phyloP scores from a whole-genome alignment of 2,113 vertebrate species.

The Nanger granti region DNA sequence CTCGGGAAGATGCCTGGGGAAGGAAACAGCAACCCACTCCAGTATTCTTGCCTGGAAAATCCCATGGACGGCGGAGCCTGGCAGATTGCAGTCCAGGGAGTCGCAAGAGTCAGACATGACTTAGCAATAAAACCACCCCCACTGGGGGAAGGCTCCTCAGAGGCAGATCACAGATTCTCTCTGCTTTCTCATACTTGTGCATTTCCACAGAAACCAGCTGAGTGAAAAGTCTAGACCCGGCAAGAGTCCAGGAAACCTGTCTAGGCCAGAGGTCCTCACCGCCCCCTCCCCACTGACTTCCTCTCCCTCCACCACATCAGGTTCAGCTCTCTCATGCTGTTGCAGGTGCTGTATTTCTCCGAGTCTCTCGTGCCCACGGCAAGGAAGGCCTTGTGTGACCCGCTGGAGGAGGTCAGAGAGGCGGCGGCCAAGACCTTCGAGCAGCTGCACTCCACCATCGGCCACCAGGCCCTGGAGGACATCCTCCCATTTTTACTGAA shows the following conservation, averaged over 20 bases:
- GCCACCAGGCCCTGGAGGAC: conserved; percentile 96
- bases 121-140: background rate
- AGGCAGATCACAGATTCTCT: background rate
- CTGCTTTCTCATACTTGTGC: background rate
- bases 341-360: conserved; percentile 94
- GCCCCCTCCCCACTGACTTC: rapidly evolving
- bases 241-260: background rate
- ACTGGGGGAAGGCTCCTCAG: background rate
- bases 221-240: background rate
- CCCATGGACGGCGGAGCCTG: background rate
- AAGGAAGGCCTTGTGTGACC: conserved; percentile 95
- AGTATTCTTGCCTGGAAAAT: background rate
- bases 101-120: background rate
- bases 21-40: background rate
- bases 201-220: background rate
- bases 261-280: background rate
- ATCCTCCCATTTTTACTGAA: conserved; percentile 93
- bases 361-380: conserved; percentile 97
- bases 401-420: conserved; percentile 94
- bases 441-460: conserved; percentile 97
- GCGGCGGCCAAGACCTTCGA: conserved; percentile 98
- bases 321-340: background rate
- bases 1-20: background rate
- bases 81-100: background rate
- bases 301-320: rapidly evolving